These are phyloP conservation scores for Proteles cristata DNA, from an alignment of 2,113 vertebrate species.

Conservation along the genomic window DNA sequence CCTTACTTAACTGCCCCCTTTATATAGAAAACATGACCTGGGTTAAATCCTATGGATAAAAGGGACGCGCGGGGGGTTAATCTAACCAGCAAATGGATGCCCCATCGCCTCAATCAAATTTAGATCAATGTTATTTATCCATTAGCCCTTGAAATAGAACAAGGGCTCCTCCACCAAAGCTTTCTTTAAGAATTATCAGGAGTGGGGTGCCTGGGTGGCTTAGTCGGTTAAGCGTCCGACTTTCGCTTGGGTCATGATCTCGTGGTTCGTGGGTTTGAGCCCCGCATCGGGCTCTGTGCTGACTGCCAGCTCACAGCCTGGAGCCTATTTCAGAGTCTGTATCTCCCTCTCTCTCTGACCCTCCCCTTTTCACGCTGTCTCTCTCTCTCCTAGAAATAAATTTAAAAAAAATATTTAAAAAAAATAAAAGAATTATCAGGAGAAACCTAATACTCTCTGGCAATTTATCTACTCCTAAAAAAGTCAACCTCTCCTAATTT, in stretches of 20 bases:
- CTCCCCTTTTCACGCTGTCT: no score
- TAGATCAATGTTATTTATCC: slow-evolving; percentile 78
- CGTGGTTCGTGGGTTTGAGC: no score
- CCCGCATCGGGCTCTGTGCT: no score
- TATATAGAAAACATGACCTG: slow-evolving; percentile 64
- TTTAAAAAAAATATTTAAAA: no score
- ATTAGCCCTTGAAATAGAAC: slow-evolving; percentile 54
- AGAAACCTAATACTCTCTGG: slow-evolving; percentile 75
- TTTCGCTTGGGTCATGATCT: no score
- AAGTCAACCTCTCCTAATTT: slow-evolving; percentile 80
- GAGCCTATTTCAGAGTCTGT: no score
- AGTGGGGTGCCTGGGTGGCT: background rate
- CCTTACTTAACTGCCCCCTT: slow-evolving; percentile 71
- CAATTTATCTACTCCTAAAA: slow-evolving; percentile 79
- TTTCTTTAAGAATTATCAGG: slow-evolving; percentile 77
- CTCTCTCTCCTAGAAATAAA: no score
- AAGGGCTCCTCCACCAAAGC: slow-evolving; percentile 66
- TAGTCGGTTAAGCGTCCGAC: no score
- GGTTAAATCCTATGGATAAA: slow-evolving; percentile 68
- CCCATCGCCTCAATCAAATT: slow-evolving; percentile 65
- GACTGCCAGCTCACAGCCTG: no score
- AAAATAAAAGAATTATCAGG: slow-evolving; percentile 68
- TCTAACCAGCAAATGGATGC: slow-evolving; percentile 59
- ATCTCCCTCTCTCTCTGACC: no score
- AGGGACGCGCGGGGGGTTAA: slow-evolving; percentile 52